phyloP scores from a whole-genome alignment of 2,113 vertebrate genomes.

The Amblyornis subalaris region DNA sequence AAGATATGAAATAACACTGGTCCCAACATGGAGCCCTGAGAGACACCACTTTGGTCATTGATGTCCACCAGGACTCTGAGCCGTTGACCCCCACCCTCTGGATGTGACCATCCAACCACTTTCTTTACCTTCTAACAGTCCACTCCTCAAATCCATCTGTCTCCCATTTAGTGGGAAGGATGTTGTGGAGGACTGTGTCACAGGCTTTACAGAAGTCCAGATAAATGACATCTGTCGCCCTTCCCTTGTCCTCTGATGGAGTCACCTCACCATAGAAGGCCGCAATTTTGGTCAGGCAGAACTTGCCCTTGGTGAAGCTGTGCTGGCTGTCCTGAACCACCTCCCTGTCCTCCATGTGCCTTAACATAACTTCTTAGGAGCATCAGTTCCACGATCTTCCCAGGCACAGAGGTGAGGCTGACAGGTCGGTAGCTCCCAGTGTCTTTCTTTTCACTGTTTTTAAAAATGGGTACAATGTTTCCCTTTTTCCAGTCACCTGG shows the following conservation, averaged over 20 bases:
- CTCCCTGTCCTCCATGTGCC: not conserved
- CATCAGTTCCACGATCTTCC: not conserved
- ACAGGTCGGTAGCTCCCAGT: not conserved
- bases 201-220: not conserved
- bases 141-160: not conserved
- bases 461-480: not conserved
- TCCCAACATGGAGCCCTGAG: not conserved
- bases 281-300: not conserved
- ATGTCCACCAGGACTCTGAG: not conserved
- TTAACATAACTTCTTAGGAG: not conserved
- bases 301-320: not conserved
- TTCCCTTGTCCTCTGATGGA: not conserved
- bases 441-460: not conserved
- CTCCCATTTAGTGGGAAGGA: not conserved
- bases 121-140: not conserved
- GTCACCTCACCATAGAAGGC: not conserved
- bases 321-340: not conserved
- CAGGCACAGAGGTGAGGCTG: not conserved
- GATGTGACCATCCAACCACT: not conserved
- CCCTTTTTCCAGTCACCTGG: not conserved
- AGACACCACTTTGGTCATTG: not conserved
- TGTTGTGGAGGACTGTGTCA: accelerated
- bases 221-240: not conserved
- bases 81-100: not conserved
- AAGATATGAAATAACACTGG: not conserved